Evolutionary conservation across 2,888 invertebrate genomes (phyloP).

Genomic region (Leuctra nigra): DNA sequence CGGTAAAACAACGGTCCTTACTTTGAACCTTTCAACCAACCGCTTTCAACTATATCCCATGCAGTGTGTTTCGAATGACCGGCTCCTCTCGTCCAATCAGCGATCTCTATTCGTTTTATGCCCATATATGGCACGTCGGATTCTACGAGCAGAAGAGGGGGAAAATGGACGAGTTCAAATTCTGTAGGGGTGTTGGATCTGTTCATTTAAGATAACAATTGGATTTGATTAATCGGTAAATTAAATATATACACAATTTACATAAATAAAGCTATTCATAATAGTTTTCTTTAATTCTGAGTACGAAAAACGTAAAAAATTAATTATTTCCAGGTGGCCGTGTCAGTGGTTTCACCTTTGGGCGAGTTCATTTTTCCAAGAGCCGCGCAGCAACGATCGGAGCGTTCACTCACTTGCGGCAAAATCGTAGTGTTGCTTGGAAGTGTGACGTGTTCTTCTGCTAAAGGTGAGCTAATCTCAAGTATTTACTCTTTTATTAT

Average conservation of each 20-base stretch:
- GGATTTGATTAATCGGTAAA: no score
- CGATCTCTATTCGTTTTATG: constrained; percentile 60
- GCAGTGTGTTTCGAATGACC: constrained; percentile 30
- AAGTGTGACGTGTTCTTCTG: constrained; percentile 25
- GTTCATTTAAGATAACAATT: neutral
- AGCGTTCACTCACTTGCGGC: constrained; percentile 30
- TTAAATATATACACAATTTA: no score
- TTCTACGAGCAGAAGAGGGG: constrained; percentile 49
- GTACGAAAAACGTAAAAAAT: no score
- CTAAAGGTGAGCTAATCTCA: constrained; percentile 24
- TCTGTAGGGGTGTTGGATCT: constrained; percentile 19
- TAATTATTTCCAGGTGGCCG: neutral
- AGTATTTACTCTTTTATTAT: neutral
- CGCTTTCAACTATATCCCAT: no score
- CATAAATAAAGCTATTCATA: no score
- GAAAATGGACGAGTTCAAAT: constrained; percentile 41
- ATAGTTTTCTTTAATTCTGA: constrained; percentile 13
- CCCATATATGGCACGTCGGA: constrained; percentile 76
- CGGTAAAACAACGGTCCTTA: constrained; percentile 20
- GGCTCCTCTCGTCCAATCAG: constrained; percentile 57
- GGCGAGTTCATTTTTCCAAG: constrained; percentile 28
- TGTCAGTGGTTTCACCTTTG: constrained; percentile 22
- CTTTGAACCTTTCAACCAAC: constrained; percentile 23
- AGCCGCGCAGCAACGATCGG: constrained; percentile 28
- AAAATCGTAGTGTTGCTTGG: constrained; percentile 27